These are phyloP conservation scores for Entelurus aequoreus DNA, from an alignment of 2,113 vertebrate genomes.

Conservation along the genomic window DNA sequence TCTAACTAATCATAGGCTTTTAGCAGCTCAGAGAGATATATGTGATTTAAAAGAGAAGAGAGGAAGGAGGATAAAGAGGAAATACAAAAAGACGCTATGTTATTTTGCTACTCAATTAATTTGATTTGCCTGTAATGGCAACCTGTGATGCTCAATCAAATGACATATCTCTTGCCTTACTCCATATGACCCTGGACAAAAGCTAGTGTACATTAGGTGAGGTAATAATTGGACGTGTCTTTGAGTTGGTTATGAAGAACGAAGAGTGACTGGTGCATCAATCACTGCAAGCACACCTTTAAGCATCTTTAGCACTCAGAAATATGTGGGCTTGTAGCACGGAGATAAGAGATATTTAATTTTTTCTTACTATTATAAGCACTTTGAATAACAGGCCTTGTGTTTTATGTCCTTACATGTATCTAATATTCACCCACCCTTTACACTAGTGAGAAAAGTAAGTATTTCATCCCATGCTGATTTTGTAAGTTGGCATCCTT, in stretches of 20 bases:
- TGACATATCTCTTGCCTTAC: constrained; percentile 14
- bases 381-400: too few relatives aligned
- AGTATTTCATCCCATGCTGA: too few relatives aligned
- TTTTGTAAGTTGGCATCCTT: too few relatives aligned
- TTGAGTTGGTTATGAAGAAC: constrained; percentile 47
- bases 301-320: constrained; percentile 42
- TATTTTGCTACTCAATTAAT: constrained; percentile 12
- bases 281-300: constrained; percentile 34
- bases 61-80: constrained; percentile 5
- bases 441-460: too few relatives aligned
- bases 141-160: constrained; percentile 43
- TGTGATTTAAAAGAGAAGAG: constrained; percentile 2
- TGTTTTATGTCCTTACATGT: neutral
- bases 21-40: constrained; percentile 21
- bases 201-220: constrained; percentile 31
- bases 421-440: neutral
- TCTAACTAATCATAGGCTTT: constrained; percentile 48
- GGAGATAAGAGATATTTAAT: neutral
- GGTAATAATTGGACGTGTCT: constrained; percentile 59
- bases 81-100: constrained; percentile 36
- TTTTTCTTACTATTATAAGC: too few relatives aligned
- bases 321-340: constrained; percentile 13
- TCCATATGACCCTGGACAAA: constrained; percentile 27
- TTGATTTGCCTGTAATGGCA: constrained; percentile 34
- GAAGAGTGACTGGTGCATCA: constrained; percentile 42